Percentiles rank a stretch among this genome's conserved stretches.
These are phyloP conservation scores for Pontoporia blainvillei DNA, from an alignment of 2,113 vertebrate genomes.

Conservation along the genomic window DNA sequence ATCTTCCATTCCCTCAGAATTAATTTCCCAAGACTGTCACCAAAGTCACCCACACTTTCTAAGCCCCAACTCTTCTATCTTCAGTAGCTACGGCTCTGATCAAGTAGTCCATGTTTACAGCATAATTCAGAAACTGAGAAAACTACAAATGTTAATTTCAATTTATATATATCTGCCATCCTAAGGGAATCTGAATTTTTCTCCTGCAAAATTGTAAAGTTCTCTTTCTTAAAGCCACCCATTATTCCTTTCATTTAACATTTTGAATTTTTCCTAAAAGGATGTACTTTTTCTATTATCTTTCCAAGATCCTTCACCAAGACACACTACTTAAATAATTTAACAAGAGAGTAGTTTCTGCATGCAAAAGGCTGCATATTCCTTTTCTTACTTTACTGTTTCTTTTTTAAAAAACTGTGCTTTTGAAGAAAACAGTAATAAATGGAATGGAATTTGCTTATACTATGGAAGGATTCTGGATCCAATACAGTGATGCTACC, in stretches of 20 bases:
- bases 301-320: not conserved
- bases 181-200: not conserved
- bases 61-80: not conserved
- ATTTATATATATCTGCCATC: not conserved
- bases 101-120: not conserved
- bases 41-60: not conserved
- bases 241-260: not conserved
- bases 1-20: not conserved
- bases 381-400: not conserved
- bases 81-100: not conserved
- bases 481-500: not conserved
- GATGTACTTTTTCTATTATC: not conserved
- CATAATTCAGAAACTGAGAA: not conserved
- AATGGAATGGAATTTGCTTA: not conserved
- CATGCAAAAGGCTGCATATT: not conserved
- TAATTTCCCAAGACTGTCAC: not conserved
- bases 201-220: not conserved
- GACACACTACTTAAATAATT: not conserved
- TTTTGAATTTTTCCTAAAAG: not conserved
- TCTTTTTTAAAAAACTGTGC: not conserved
- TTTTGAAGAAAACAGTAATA: not conserved
- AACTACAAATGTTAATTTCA: not conserved
- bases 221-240: conserved; percentile 4
- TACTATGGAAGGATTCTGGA: not conserved
- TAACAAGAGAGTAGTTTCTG: not conserved